A percentile compares a stretch with the other conserved stretches of the same genome.
Evolutionary conservation across 2,113 vertebrate species (phyloP).

Genomic region (Sinocyclocheilus anophthalmus): DNA sequence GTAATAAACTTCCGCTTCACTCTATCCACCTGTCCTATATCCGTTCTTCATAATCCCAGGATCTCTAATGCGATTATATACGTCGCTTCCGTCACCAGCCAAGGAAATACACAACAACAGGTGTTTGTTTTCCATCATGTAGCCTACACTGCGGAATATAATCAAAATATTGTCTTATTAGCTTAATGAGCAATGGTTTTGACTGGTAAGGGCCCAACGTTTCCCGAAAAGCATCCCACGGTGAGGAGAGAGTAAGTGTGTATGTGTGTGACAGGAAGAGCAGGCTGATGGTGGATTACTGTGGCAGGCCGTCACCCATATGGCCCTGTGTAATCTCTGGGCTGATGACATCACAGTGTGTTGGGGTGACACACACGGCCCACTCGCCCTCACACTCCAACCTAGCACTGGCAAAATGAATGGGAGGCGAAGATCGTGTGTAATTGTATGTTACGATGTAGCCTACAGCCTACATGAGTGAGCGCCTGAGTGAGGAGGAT

Average conservation of each 20-base stretch:
- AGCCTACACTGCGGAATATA: neutral
- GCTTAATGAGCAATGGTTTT: slow-evolving; percentile 7
- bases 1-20: slow-evolving; percentile 56
- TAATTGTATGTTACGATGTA: neutral
- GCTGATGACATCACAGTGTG: slow-evolving; percentile 49
- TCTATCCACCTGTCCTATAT: slow-evolving; percentile 65
- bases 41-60: slow-evolving; percentile 66
- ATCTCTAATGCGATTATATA: slow-evolving; percentile 69
- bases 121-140: neutral
- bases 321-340: slow-evolving; percentile 52
- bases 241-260: slow-evolving; percentile 31
- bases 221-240: slow-evolving; percentile 21
- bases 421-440: neutral
- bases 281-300: slow-evolving; percentile 55
- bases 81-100: slow-evolving; percentile 55
- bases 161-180: neutral
- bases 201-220: neutral
- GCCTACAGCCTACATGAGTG: neutral
- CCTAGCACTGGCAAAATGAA: neutral
- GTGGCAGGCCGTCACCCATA: slow-evolving; percentile 53
- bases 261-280: slow-evolving; percentile 55
- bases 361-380: slow-evolving; percentile 45
- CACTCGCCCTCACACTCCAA: neutral
- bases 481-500: neutral
- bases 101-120: slow-evolving; percentile 20